Evolutionary conservation across 2,113 vertebrate genomes (phyloP).

Genomic region (Bolborhynchus lineola): DNA sequence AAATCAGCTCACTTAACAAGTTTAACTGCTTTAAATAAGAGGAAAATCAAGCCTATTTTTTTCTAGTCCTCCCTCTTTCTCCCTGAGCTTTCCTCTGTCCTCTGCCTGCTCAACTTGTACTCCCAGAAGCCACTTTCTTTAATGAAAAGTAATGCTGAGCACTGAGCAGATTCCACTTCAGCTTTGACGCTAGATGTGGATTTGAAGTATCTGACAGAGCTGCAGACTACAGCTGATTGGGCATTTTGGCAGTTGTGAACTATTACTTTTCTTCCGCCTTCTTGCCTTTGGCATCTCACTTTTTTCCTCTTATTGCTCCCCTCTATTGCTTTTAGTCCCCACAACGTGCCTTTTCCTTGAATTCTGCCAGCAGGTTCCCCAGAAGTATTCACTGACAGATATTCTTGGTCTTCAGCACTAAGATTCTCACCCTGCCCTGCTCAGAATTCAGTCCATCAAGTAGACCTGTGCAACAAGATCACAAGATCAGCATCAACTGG

Average conservation of each 20-base stretch:
- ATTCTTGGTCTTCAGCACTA: neutral
- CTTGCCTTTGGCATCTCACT: neutral
- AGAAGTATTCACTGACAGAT: neutral
- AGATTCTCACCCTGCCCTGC: neutral
- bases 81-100: conserved; percentile 1
- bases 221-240: neutral
- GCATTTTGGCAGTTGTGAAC: neutral
- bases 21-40: neutral
- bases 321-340: neutral
- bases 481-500: neutral
- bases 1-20: neutral
- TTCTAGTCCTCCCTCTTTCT: neutral
- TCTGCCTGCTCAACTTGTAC: neutral
- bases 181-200: conserved; percentile 7
- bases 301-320: neutral
- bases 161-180: conserved; percentile 39
- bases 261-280: neutral
- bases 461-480: neutral
- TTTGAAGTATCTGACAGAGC: conserved; percentile 15
- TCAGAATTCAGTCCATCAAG: neutral
- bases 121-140: conserved; percentile 27
- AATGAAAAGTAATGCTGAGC: conserved; percentile 35
- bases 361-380: neutral
- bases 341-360: neutral
- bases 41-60: neutral